Base-by-base conservation (phyloP, 2,113 vertebrate species). In the Leuciscus idus region DNA sequence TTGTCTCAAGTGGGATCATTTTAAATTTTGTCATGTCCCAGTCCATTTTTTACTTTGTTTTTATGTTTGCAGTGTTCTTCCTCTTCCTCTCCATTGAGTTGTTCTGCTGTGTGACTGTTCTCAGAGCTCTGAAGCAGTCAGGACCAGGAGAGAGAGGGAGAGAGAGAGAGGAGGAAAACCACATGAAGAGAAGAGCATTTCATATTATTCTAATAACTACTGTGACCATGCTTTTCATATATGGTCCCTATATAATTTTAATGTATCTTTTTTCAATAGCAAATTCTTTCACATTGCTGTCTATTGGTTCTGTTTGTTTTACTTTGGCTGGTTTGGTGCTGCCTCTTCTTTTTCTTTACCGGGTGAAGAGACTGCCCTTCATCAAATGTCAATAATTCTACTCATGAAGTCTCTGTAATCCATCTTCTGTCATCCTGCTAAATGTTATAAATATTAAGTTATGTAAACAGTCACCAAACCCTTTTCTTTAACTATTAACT, bases 121-220 rank as follows among this genome's bases (percentile, higher is more conserved):
- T 55, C 17, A 55, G 52, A 55, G 52, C 52, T 55, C 52, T 55
- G 17, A 21, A 55, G 17, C 30, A 68, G n/a, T 84, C 87, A 50
- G 79, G 15, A 62, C 78, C 78, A 26, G 78, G 78, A 80, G 78
- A 80, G 21, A 80, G 57, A 62, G 52, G 21, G 21, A 62, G 57
- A 46, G 55, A 80, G 57, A 80, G 6, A 46, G 13, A 17, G 1
- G 33, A 80, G 10, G 84, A 75, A 80, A 80, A 80, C 78, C 12
- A 81, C 55, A 62, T 62, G 57, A 81, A 81, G 36, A 62, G 55
- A 61, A n/a, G 7, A 28, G 57, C 78, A 0, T 81, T 81, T 81
- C 0, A 81, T 64, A 12, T 61, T 0, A 62, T 81, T 62, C 13
- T 81, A 6, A 81, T 46, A 46, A 26, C 57, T 46, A 62, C 52